Percentiles rank a stretch among this genome's conserved stretches.
Evolutionary conservation across 2,797 vertebrate genomes (phyloP).

Genomic region (Mus minutoides): DNA sequence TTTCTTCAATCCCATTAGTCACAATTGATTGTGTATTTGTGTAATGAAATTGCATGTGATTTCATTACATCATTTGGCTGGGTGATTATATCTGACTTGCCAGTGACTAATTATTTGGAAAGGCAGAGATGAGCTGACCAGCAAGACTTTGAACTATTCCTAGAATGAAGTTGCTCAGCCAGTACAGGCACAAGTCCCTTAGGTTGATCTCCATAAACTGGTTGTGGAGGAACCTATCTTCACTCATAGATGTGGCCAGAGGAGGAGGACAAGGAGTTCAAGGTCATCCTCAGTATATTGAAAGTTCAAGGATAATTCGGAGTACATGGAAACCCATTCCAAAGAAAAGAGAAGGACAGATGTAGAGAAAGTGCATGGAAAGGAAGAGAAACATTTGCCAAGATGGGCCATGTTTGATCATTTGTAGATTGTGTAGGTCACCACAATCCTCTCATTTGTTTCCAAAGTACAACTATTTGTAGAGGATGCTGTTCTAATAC

Average conservation of each 20-base stretch:
- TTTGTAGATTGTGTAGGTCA: not conserved
- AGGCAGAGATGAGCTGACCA: not conserved
- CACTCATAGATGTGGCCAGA: not conserved
- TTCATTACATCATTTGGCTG: not conserved
- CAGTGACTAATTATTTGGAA: not conserved
- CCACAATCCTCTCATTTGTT: not conserved
- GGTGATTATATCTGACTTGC: not conserved
- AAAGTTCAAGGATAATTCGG: not conserved
- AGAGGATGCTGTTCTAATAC: not conserved
- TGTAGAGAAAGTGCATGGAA: not conserved
- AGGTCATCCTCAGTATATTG: not conserved
- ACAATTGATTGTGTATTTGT: not conserved
- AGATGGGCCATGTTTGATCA: not conserved
- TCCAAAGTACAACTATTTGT: constrained; percentile 13
- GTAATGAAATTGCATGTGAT: too few species aligned
- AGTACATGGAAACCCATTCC: not conserved
- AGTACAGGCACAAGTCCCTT: not conserved
- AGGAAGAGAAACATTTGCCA: not conserved
- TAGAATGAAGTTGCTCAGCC: too few species aligned
- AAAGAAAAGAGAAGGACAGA: not conserved
- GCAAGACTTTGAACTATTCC: not conserved
- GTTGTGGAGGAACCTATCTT: not conserved
- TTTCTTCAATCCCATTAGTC: not conserved
- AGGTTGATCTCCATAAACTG: not conserved
- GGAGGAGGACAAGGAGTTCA: not conserved